These are phyloP conservation scores for Drosophila melanosoma DNA, from an alignment of 2,888 invertebrate genomes.

Conservation along the genomic window DNA sequence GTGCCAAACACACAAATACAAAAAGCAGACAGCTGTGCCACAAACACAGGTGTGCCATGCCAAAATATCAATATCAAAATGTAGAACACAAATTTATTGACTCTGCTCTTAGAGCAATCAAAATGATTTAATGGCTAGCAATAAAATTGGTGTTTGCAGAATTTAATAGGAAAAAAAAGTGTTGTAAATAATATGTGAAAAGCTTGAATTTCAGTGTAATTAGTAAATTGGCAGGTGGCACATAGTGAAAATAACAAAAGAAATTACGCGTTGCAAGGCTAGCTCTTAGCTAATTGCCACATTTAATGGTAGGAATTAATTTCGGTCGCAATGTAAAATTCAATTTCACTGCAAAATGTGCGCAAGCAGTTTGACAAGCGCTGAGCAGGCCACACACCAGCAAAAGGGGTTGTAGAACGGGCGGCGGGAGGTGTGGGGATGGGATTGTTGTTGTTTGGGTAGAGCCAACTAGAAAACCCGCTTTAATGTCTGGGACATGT, in stretches of 20 bases:
- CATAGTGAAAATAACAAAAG: neutral
- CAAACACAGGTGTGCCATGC: neutral
- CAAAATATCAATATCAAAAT: conserved; percentile 4
- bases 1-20: conserved; percentile 9
- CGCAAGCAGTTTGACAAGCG: conserved; percentile 49
- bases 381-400: conserved; percentile 42
- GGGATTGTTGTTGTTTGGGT: neutral
- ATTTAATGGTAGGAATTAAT: conserved; percentile 5
- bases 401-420: neutral
- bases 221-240: neutral
- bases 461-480: conserved; percentile 51
- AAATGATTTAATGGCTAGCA: neutral
- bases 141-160: neutral
- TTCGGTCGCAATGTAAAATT: conserved; percentile 10
- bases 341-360: conserved; percentile 27
- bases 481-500: conserved; percentile 71
- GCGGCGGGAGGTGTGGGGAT: too few species aligned
- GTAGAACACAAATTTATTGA: neutral
- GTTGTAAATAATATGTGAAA: neutral
- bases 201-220: neutral
- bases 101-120: neutral
- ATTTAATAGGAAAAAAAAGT: neutral
- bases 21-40: neutral
- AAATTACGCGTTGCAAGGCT: neutral
- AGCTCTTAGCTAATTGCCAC: conserved; percentile 3